A percentile compares a stretch with the other conserved stretches of the same genome.
Conservation (phyloP, 2,113 vertebrate genomes). For the Acanthisitta chloris region DNA sequence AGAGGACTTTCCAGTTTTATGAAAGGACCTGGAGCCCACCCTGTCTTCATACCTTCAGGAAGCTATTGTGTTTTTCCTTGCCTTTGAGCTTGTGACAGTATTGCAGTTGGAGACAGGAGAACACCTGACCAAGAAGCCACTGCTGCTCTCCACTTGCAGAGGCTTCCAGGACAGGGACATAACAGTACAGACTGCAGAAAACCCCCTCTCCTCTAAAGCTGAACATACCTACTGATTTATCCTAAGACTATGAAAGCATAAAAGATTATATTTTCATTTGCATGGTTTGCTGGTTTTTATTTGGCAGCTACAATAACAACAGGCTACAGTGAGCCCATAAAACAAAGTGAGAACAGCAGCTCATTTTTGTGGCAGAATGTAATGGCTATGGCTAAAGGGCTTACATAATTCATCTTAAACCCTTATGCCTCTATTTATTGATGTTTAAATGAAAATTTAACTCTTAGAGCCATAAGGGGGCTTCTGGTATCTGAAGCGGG, state of each 20-base stretch:
- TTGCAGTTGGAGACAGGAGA: background rate
- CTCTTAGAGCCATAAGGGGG: conserved; percentile 69
- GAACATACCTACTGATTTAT: conserved; percentile 11
- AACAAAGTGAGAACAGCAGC: conserved; percentile 79
- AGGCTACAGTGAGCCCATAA: conserved; percentile 71
- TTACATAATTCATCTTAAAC: conserved; percentile 78
- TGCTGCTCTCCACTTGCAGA: background rate
- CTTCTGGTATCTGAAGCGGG: conserved; percentile 54
- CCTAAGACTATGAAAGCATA: conserved; percentile 62
- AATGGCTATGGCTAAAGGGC: conserved; percentile 71
- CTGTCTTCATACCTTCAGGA: background rate
- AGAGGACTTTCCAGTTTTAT: background rate
- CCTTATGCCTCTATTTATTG: conserved; percentile 74
- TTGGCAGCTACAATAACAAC: conserved; percentile 77
- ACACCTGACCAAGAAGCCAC: background rate
- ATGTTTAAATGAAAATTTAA: conserved; percentile 80
- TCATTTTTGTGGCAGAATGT: conserved; percentile 74
- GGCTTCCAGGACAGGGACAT: background rate
- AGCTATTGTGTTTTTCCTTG: background rate
- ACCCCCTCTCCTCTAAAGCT: background rate
- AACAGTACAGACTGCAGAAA: background rate
- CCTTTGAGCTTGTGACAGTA: background rate
- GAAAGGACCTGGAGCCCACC: background rate
- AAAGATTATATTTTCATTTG: conserved; percentile 77
- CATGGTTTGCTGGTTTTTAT: conserved; percentile 79